A percentile compares a stretch with the other conserved stretches of the same genome.
phyloP scores from a whole-genome alignment of 2,113 vertebrate species.

The Peucedramus taeniatus region DNA sequence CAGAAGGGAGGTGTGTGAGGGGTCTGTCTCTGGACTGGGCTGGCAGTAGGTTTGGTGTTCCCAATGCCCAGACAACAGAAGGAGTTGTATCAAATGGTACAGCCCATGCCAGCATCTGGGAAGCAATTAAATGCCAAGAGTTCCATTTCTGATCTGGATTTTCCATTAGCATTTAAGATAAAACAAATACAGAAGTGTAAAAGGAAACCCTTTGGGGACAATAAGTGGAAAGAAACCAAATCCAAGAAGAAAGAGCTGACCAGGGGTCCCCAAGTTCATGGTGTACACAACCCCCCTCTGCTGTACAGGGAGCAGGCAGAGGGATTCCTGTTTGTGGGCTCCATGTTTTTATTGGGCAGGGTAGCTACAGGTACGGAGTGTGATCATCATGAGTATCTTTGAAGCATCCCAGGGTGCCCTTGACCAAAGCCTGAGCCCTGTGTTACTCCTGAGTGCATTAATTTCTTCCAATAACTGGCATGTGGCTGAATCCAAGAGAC shows the following conservation, averaged over 20 bases:
- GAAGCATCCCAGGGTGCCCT: not conserved
- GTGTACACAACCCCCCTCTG: not conserved
- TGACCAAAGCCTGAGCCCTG: not conserved
- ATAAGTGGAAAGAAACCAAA: not conserved
- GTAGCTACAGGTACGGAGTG: not conserved
- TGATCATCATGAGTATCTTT: not conserved
- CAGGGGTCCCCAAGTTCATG: fast-evolving
- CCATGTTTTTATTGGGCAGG: not conserved
- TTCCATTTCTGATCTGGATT: not conserved
- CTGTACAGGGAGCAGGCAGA: fast-evolving
- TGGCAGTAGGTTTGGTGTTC: not conserved
- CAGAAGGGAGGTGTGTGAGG: fast-evolving
- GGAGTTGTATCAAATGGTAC: not conserved
- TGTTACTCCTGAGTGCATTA: not conserved
- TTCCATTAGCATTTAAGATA: not conserved
- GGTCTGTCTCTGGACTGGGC: not conserved
- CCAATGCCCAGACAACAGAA: fast-evolving
- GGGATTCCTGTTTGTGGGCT: not conserved
- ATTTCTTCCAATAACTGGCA: not conserved
- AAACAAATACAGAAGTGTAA: not conserved
- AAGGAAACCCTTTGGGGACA: not conserved
- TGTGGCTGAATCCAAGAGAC: not conserved
- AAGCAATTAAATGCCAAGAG: not conserved
- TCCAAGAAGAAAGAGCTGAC: not conserved
- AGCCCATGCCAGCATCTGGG: not conserved